Conservation (phyloP, 2,888 invertebrate genomes). For the Macrophya annulata region DNA sequence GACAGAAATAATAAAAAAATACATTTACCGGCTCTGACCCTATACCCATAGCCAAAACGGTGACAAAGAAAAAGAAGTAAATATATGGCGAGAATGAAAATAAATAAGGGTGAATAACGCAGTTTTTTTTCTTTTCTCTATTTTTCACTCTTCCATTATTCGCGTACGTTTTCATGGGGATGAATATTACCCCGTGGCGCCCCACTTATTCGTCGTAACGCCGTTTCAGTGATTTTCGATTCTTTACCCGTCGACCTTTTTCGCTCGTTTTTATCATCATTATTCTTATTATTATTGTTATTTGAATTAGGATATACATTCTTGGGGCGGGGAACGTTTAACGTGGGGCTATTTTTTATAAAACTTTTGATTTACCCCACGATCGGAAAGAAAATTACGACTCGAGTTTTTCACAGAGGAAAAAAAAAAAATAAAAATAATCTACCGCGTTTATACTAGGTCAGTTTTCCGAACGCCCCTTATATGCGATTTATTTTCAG, state of each 20-base stretch:
- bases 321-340: background rate
- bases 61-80: background rate
- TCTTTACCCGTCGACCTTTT: constrained; percentile 57
- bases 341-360: constrained; percentile 42
- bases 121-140: background rate
- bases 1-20: no score
- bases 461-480: constrained; percentile 59
- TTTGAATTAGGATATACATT: background rate
- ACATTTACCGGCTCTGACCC: background rate
- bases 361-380: constrained; percentile 63
- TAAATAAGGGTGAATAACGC: background rate
- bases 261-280: background rate
- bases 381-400: constrained; percentile 63
- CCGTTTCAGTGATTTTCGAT: constrained; percentile 48
- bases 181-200: background rate
- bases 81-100: background rate
- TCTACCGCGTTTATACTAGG: constrained; percentile 42
- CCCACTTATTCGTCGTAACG: background rate
- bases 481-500: constrained; percentile 66
- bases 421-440: background rate
- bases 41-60: background rate
- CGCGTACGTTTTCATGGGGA: background rate
- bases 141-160: background rate
- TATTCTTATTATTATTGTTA: background rate
- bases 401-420: constrained; percentile 25